Conservation (phyloP, 2,888 invertebrate species). For the Acanthosepion esculentum region DNA sequence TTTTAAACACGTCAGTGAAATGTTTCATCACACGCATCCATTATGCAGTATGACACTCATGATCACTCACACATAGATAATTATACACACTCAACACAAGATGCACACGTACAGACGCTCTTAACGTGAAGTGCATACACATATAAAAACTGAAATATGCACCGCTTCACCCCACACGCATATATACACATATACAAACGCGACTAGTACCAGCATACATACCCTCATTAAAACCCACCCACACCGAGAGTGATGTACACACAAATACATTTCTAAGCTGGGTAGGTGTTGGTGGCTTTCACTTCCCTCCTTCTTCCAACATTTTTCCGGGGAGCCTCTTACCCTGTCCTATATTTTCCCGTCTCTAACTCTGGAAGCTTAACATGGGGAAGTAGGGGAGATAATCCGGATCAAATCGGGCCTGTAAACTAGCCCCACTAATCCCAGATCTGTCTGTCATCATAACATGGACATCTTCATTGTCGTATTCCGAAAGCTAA, state of each 20-base stretch:
- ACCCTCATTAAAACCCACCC: not conserved
- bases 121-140: too few species aligned
- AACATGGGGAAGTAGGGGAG: not conserved
- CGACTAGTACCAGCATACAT: too few species aligned
- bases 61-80: too few species aligned
- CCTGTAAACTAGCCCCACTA: conserved; percentile 1
- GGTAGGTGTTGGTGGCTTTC: not conserved
- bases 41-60: too few species aligned
- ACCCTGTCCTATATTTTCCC: not conserved
- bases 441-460: conserved; percentile 33
- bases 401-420: conserved; percentile 12
- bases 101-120: too few species aligned
- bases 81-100: too few species aligned
- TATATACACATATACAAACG: too few species aligned
- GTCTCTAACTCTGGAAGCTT: not conserved
- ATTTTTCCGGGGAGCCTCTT: not conserved
- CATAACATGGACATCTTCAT: conserved; percentile 21
- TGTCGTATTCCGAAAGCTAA: not conserved
- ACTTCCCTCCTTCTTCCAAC: not conserved
- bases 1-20: too few species aligned
- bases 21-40: too few species aligned
- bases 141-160: too few species aligned
- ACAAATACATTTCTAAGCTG: not conserved
- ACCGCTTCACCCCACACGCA: too few species aligned
- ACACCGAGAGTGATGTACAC: not conserved